Evolutionary conservation across 2,113 vertebrate species (phyloP).

Genomic region (Cephalopholis sonnerati): DNA sequence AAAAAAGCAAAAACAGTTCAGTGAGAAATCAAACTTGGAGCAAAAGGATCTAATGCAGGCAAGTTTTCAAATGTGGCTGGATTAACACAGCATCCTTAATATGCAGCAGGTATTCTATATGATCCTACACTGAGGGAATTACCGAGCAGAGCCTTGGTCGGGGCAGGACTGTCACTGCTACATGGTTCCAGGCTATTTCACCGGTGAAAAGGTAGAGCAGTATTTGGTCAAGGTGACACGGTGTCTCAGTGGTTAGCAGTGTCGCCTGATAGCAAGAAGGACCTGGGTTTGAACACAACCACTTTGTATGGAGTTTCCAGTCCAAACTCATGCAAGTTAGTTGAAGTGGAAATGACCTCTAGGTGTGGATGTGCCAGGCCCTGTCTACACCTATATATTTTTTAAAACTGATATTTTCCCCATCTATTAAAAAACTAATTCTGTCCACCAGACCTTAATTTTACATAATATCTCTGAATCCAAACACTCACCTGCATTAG

Average conservation of each 20-base stretch:
- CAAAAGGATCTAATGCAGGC: background rate
- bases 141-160: slow-evolving; percentile 11
- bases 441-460: too few relatives aligned
- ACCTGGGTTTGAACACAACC: background rate
- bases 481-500: too few relatives aligned
- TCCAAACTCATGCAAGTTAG: background rate
- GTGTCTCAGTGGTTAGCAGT: background rate
- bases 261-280: background rate
- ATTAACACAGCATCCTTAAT: slow-evolving; percentile 36
- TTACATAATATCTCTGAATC: too few relatives aligned
- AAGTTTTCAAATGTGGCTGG: slow-evolving; percentile 35
- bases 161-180: slow-evolving; percentile 3
- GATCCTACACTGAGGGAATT: slow-evolving; percentile 35
- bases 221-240: slow-evolving; percentile 6
- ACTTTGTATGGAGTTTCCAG: background rate
- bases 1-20: background rate
- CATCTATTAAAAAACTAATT: too few relatives aligned
- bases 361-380: background rate
- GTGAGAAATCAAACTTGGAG: background rate
- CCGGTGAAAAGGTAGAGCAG: background rate
- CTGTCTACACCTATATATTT: too few relatives aligned
- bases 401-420: too few relatives aligned
- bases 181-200: slow-evolving; percentile 13
- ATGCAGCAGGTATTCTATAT: slow-evolving; percentile 36
- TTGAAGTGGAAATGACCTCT: background rate